phyloP scores from a whole-genome alignment of 2,888 invertebrate species.

The Oxyteleia sp. region DNA sequence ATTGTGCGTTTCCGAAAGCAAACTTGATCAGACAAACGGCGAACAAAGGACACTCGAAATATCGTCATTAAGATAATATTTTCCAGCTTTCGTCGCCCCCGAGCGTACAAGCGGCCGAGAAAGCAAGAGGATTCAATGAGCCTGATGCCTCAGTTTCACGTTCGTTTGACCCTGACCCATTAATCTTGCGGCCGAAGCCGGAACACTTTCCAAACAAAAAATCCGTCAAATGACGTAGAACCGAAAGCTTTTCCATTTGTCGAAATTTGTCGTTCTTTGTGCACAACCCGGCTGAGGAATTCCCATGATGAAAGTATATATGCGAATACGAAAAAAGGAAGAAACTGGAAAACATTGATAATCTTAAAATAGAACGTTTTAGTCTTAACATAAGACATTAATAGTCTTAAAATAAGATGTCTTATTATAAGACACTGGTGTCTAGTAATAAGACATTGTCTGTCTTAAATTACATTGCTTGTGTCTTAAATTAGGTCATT shows the following conservation, averaged over 20 bases:
- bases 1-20: slow-evolving; percentile 15
- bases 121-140: slow-evolving; percentile 22
- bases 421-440: too few species aligned
- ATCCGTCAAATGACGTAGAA: neutral
- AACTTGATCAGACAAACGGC: slow-evolving; percentile 27
- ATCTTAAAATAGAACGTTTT: too few species aligned
- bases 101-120: neutral
- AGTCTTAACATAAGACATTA: too few species aligned
- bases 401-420: too few species aligned
- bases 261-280: slow-evolving; percentile 18
- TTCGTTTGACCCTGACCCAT: slow-evolving; percentile 54
- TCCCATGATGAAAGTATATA: too few species aligned
- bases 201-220: slow-evolving; percentile 27
- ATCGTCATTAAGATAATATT: slow-evolving; percentile 57
- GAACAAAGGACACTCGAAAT: slow-evolving; percentile 45
- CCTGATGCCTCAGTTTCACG: slow-evolving; percentile 14
- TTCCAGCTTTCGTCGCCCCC: slow-evolving; percentile 21
- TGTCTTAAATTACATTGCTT: too few species aligned
- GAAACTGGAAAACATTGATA: too few species aligned
- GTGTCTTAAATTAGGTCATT: too few species aligned
- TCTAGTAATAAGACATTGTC: too few species aligned
- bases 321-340: too few species aligned
- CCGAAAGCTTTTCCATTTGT: slow-evolving; percentile 39
- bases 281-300: too few species aligned
- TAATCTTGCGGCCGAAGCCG: slow-evolving; percentile 35